These are phyloP conservation scores for Oegoconia quadripuncta DNA, from an alignment of 2,888 invertebrate genomes.

Conservation along the genomic window DNA sequence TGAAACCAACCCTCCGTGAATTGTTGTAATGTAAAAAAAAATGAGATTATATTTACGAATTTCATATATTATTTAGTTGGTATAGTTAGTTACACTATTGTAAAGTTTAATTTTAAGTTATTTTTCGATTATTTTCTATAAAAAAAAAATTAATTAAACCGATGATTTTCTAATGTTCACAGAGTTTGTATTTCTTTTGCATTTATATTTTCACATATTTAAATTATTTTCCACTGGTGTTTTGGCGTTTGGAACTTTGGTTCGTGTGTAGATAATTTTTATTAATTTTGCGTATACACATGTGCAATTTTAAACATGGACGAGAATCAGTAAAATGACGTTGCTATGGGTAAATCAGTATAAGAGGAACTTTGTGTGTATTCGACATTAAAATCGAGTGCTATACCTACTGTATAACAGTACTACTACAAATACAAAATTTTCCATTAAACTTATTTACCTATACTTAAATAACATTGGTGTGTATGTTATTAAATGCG, in stretches of 20 bases:
- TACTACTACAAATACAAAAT: no score
- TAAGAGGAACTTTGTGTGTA: no score
- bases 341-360: no score
- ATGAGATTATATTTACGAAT: conserved; percentile 38
- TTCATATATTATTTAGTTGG: conserved; percentile 21
- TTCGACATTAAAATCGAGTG: no score
- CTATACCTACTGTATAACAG: no score
- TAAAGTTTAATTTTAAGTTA: conserved; percentile 1
- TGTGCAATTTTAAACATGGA: no score
- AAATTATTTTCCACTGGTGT: background rate
- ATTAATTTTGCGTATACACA: background rate
- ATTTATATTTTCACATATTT: conserved; percentile 10
- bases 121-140: conserved; percentile 14
- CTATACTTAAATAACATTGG: no score
- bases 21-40: conserved; percentile 19
- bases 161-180: conserved; percentile 22
- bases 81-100: conserved; percentile 14
- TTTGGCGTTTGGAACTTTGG: no score
- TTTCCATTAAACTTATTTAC: no score
- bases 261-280: no score
- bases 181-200: conserved; percentile 30
- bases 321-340: no score
- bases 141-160: conserved; percentile 5
- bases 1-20: background rate
- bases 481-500: no score